These are phyloP conservation scores for Hippoglossus stenolepis DNA, from an alignment of 2,113 vertebrate genomes.

Conservation along the genomic window DNA sequence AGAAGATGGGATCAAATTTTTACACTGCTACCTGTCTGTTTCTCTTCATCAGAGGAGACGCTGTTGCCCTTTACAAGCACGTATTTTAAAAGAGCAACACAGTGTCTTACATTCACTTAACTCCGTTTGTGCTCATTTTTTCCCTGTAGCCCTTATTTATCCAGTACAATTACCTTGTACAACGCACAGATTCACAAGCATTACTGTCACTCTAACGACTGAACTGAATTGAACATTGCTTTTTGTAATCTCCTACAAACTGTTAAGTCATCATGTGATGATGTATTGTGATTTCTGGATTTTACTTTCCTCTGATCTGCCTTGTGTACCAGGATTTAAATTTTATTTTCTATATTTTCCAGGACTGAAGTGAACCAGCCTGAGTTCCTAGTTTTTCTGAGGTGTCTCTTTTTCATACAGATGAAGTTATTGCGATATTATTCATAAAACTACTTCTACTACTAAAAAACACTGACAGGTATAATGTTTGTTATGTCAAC, in stretches of 20 bases:
- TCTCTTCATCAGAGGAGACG: constrained; percentile 58
- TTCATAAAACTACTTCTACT: too few species aligned
- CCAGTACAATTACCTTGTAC: not conserved
- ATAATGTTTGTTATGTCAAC: too few species aligned
- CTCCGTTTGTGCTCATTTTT: constrained; percentile 15
- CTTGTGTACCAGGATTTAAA: not conserved
- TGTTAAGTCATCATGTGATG: too few species aligned
- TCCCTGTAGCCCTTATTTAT: not conserved
- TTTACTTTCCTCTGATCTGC: not conserved
- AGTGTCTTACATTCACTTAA: constrained; percentile 52
- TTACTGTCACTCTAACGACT: too few species aligned
- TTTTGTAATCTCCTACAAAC: too few species aligned
- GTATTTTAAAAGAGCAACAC: constrained; percentile 51
- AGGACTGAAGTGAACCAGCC: not conserved
- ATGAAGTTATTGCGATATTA: too few species aligned
- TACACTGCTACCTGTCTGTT: constrained; percentile 57
- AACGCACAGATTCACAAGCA: not conserved
- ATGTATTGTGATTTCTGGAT: too few species aligned
- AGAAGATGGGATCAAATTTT: constrained; percentile 68
- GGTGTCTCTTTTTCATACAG: too few species aligned
- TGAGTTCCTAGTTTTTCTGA: not conserved
- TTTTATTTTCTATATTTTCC: not conserved
- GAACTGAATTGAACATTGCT: too few species aligned
- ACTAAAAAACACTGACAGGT: too few species aligned
- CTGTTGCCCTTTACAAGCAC: constrained; percentile 56